Evolutionary conservation across 2,797 vertebrate species (phyloP), one percentile per base, ranked within the genome.

Genomic region (Fistularia tabacaria): DNA sequence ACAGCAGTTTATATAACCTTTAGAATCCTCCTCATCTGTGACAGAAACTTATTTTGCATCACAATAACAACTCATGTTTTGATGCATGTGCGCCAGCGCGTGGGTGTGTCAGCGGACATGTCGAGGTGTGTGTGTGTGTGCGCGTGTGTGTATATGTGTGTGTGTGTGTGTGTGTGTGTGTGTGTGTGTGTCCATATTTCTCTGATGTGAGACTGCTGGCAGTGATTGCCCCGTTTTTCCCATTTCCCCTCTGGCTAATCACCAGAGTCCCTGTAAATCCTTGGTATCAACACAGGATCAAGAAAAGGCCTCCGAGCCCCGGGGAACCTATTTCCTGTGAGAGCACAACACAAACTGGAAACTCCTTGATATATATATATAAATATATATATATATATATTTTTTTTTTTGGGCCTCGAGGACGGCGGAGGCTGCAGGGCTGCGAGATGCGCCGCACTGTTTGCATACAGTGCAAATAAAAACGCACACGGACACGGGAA

Each of bases 191-290:
- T 76, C 77, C 73, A 70, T 83, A 77, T 82, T 76, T 83, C 60
- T 85, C 69, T 73, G 83, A 85, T 79, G 79, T 77, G 69, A 57
- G 48, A 82, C 79, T 77, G 80, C 80, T 83, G 79, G 77, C 80
- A 85, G 84, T 76, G 43, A 83, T 86, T 84, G 84, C 81, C 83
- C 82, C 74, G 79, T 84, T 87, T 25, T 87, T 88, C 74, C 85
- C 77, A 85, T 88, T 84, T 88, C 84, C 82, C 84, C 83, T 82
- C 74, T 76, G 81, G 85, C 85, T 88, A 89, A 88, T 89, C 88
- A 88, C 85, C 64, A 83, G 78, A 84, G 84, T 82, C 85, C 79
- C 87, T 70, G 80, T 86, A 87, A 88, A 87, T 88, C 87, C 85
- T 83, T 40, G 58, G 77, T 85, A 89, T 89, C 85, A 76, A 84